Evolutionary conservation across 1,140 invertebrate species (phyloP), one percentile per base, ranked within the genome.

Genomic region (Yoshiicerus persimilis): DNA sequence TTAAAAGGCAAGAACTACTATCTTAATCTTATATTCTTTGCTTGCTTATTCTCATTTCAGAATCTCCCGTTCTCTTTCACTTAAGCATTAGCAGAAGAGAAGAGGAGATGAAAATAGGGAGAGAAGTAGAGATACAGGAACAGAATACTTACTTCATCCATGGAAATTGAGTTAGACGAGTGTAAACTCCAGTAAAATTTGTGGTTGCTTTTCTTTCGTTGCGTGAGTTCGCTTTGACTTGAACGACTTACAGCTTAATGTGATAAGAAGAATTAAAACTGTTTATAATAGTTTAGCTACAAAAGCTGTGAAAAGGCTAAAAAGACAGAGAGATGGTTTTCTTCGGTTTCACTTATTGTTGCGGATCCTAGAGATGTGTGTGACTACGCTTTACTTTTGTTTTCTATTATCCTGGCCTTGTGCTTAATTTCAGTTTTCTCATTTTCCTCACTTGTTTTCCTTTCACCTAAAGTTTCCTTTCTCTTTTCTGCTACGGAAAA

Each of bases 141-240:
- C 11, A 30, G 27, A 30, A 70, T 41, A 27, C 64, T 70, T 32
- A 30, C 66, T 70, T 27, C 64, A 30, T n/a, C 25, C 30, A 70
- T 86, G 85, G 30, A 86, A 86, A 64, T 86, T 86, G 85, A 80
- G 75, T 80, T 80, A 80, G 75, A 80, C 16, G 32, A 80, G 75
- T 80, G 75, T 80, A 80, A 80, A 80, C 75, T 80, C 30, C 20
- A 32, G 34, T 32, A 20, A 80, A 80, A 80, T 80, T 80, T 80
- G 75, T 34, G 75, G 75, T n/a, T 80, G 75, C 75, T 80, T 80
- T 80, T 80, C 75, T 80, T 38, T 80, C 75, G 34, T 38, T 80
- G 75, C 30, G 20, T 34, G 47, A 56, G 47, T 16, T 56, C 34
- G 32, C 32, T 34, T n/a, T 80, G 34, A 80, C 75, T 34, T 80